phyloP scores from a whole-genome alignment of 2,113 vertebrate species.

The Phrynosoma blainvillii region DNA sequence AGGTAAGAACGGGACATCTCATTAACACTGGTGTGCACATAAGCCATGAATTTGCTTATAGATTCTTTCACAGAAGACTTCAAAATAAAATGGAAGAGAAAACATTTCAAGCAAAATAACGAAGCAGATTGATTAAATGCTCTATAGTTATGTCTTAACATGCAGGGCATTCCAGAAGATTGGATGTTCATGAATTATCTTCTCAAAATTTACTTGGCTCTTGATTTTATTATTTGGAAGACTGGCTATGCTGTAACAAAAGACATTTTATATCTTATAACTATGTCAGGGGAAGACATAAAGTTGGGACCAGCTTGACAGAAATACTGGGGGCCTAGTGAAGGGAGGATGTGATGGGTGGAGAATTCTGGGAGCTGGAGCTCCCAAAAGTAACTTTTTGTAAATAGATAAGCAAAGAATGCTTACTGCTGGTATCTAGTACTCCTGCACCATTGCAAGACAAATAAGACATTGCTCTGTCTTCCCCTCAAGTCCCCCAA shows the following conservation, averaged over 20 bases:
- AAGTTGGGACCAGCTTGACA: background rate
- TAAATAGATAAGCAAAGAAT: background rate
- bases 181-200: slow-evolving; percentile 43
- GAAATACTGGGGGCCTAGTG: background rate
- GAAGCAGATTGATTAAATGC: background rate
- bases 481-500: background rate
- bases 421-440: background rate
- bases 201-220: slow-evolving; percentile 49
- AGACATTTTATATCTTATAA: slow-evolving; percentile 28
- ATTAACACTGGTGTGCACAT: slow-evolving; percentile 91
- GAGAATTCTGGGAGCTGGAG: too few species aligned
- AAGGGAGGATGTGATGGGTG: too few species aligned
- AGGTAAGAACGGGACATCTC: slow-evolving; percentile 85
- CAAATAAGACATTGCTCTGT: background rate
- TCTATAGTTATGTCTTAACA: background rate
- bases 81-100: slow-evolving; percentile 36
- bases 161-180: background rate
- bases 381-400: too few species aligned
- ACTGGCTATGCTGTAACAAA: slow-evolving; percentile 1
- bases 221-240: background rate
- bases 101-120: slow-evolving; percentile 20
- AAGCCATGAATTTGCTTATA: slow-evolving; percentile 94
- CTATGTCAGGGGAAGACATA: background rate
- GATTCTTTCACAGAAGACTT: slow-evolving; percentile 86
- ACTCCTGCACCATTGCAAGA: background rate